A percentile compares a stretch with the other conserved stretches of the same genome.
These are phyloP conservation scores for Caenorhabditis latens DNA, from an alignment of 1,140 invertebrate species.

Conservation along the genomic window DNA sequence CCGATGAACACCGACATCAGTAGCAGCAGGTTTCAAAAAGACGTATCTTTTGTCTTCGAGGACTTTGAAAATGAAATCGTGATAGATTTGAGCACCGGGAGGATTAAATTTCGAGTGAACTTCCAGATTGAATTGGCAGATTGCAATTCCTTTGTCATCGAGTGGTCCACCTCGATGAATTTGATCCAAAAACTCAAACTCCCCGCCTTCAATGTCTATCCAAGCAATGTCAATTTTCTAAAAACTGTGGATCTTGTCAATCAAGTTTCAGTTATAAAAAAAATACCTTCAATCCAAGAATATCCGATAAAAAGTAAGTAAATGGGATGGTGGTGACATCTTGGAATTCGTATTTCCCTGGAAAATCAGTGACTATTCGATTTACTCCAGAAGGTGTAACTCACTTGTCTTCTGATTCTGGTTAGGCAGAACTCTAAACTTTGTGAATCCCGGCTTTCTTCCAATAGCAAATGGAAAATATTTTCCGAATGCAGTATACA, in stretches of 20 bases:
- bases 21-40: neutral
- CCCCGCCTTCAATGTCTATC: neutral
- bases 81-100: neutral
- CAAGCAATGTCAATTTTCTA: neutral
- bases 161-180: neutral
- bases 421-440: neutral
- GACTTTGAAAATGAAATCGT: neutral
- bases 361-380: too few relatives aligned
- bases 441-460: conserved; percentile 29
- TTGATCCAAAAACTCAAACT: conserved; percentile 6
- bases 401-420: neutral
- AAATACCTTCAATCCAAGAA: neutral
- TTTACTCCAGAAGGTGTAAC: too few relatives aligned
- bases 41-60: neutral
- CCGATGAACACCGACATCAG: neutral
- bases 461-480: conserved; percentile 26
- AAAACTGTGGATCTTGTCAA: neutral
- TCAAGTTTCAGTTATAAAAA: neutral
- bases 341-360: neutral
- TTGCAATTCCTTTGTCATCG: conserved; percentile 5
- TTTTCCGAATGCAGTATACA: conserved; percentile 22
- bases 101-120: conserved; percentile 14
- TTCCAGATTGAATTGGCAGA: conserved; percentile 30
- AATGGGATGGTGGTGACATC: neutral
- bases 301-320: neutral